Evolutionary conservation across 2,888 invertebrate species (phyloP).

Genomic region (Hofmannophila pseudospretella): DNA sequence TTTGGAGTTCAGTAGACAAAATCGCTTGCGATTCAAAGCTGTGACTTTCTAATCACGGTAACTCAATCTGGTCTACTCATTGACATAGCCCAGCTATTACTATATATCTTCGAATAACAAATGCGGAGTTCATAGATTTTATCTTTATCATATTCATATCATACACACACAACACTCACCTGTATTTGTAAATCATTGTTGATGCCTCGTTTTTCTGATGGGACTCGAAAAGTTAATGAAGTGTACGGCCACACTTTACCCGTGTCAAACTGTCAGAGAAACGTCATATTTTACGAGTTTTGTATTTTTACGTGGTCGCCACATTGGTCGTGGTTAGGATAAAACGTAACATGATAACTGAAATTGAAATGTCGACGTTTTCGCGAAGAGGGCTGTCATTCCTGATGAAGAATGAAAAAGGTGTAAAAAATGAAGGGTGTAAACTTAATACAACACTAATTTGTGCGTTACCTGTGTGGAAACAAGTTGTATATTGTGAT

Average conservation of each 20-base stretch:
- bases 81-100: no score
- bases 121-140: constrained; percentile 17
- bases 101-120: no score
- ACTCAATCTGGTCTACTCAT: no score
- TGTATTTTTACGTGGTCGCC: constrained; percentile 44
- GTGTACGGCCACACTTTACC: constrained; percentile 63
- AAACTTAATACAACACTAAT: constrained; percentile 71
- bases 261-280: constrained; percentile 69
- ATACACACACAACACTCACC: constrained; percentile 11
- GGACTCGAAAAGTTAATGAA: constrained; percentile 61
- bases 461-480: constrained; percentile 61
- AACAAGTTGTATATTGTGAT: constrained; percentile 71
- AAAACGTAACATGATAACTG: constrained; percentile 30
- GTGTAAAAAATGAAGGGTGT: constrained; percentile 53
- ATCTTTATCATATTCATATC: constrained; percentile 15
- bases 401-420: constrained; percentile 47
- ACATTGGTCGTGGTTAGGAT: constrained; percentile 52
- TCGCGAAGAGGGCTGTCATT: constrained; percentile 41
- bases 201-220: constrained; percentile 12
- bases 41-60: no score
- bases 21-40: no score
- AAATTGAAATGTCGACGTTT: constrained; percentile 22
- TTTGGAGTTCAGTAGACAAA: no score
- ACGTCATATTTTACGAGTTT: constrained; percentile 62
- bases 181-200: not conserved